phyloP scores from a whole-genome alignment of 2,797 vertebrate genomes.

The Schizopygopsis pylzovi region DNA sequence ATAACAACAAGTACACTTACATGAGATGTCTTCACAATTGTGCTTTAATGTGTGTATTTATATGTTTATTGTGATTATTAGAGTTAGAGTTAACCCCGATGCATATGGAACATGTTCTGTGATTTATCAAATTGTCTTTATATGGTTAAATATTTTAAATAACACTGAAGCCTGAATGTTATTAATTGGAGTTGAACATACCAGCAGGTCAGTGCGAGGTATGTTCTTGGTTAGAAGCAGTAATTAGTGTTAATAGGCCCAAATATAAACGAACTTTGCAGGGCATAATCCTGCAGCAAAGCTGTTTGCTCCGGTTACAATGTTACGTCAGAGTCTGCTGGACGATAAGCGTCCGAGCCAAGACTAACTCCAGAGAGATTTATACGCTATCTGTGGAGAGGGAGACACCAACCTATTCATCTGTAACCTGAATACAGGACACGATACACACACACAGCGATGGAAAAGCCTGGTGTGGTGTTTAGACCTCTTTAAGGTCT shows the following conservation, averaged over 20 bases:
- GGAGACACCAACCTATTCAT: conserved; percentile 13
- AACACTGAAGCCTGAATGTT: background rate
- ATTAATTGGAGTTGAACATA: background rate
- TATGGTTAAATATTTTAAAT: background rate
- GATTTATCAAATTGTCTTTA: background rate
- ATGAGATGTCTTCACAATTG: background rate
- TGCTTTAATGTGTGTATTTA: background rate
- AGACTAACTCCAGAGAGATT: conserved; percentile 15
- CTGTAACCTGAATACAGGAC: background rate
- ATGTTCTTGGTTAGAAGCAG: background rate
- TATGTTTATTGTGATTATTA: background rate
- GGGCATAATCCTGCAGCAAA: conserved; percentile 25
- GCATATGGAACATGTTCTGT: background rate
- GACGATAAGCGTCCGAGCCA: background rate
- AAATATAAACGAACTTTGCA: background rate
- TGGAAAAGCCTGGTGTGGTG: background rate
- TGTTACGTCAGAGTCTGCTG: conserved; percentile 54
- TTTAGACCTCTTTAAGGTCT: background rate
- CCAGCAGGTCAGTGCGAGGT: background rate
- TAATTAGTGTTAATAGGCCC: background rate
- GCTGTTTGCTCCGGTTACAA: conserved; percentile 35
- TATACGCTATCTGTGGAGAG: background rate
- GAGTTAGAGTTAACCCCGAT: background rate
- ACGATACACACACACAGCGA: background rate
- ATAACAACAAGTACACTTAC: background rate